A percentile compares a stretch with the other conserved stretches of the same genome.
phyloP scores from a whole-genome alignment of 2,888 invertebrate species.

The Meghimatium bilineatum region DNA sequence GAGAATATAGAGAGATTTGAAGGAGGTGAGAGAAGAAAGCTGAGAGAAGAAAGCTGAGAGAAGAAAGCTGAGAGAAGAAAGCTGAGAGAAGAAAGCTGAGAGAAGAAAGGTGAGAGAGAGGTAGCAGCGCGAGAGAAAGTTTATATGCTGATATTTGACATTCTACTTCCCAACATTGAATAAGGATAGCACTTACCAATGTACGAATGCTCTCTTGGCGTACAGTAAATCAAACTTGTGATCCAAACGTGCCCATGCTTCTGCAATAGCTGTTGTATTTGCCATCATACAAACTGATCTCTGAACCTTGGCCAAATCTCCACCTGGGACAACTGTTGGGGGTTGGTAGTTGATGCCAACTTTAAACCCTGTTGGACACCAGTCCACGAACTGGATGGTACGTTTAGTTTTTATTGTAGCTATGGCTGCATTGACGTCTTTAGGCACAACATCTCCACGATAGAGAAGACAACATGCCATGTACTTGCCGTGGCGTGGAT shows the following conservation, averaged over 20 bases:
- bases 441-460: slow-evolving; percentile 71
- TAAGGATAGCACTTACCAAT: slow-evolving; percentile 19
- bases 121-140: too few species aligned
- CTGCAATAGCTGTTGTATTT: slow-evolving; percentile 41
- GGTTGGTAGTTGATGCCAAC: slow-evolving; percentile 89
- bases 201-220: slow-evolving; percentile 42
- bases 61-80: too few species aligned
- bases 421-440: slow-evolving; percentile 74
- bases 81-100: too few species aligned
- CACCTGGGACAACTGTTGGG: slow-evolving; percentile 42
- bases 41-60: too few species aligned
- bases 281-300: slow-evolving; percentile 37
- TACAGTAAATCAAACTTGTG: slow-evolving; percentile 43
- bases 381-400: slow-evolving; percentile 71
- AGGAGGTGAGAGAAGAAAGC: too few species aligned
- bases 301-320: slow-evolving; percentile 45
- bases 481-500: slow-evolving; percentile 20
- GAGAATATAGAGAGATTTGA: too few species aligned
- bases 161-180: too few species aligned
- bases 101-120: too few species aligned
- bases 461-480: slow-evolving; percentile 20
- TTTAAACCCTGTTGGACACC: slow-evolving; percentile 73
- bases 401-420: slow-evolving; percentile 72
- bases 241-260: slow-evolving; percentile 39
- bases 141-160: too few species aligned